Evolutionary conservation across 2,113 vertebrate species (phyloP).

Genomic region (Lagopus leucura): DNA sequence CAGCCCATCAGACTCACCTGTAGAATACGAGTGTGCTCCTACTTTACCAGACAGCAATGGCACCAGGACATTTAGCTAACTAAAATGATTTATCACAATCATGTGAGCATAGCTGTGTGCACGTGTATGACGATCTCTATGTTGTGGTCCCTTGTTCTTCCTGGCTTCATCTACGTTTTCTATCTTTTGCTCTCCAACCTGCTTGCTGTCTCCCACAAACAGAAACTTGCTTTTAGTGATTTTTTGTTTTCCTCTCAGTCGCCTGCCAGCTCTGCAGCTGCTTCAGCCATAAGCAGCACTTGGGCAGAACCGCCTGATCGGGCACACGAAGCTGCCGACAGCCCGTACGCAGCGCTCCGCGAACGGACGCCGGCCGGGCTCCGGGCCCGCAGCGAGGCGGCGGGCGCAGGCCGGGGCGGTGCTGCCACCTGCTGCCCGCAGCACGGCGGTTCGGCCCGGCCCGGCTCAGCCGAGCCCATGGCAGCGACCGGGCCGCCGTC

Average conservation of each 20-base stretch:
- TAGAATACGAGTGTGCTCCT: rapidly evolving
- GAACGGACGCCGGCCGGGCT: too few relatives aligned
- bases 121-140: rapidly evolving
- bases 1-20: background rate
- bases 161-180: background rate
- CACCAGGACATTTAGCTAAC: background rate
- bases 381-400: too few relatives aligned
- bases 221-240: rapidly evolving
- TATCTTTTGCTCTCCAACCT: background rate
- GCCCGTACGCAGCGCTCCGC: too few relatives aligned
- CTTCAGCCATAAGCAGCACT: background rate
- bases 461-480: too few relatives aligned
- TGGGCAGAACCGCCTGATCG: rapidly evolving
- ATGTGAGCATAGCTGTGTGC: rapidly evolving
- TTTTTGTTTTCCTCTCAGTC: background rate
- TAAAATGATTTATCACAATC: background rate
- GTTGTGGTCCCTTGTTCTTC: background rate
- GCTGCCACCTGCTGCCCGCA: background rate
- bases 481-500: too few relatives aligned
- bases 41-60: rapidly evolving
- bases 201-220: background rate
- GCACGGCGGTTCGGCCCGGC: too few relatives aligned
- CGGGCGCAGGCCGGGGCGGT: background rate
- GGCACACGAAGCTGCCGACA: background rate
- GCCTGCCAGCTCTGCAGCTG: background rate